Conservation (phyloP, 2,113 vertebrate genomes). For the Mastomys natalensis region DNA sequence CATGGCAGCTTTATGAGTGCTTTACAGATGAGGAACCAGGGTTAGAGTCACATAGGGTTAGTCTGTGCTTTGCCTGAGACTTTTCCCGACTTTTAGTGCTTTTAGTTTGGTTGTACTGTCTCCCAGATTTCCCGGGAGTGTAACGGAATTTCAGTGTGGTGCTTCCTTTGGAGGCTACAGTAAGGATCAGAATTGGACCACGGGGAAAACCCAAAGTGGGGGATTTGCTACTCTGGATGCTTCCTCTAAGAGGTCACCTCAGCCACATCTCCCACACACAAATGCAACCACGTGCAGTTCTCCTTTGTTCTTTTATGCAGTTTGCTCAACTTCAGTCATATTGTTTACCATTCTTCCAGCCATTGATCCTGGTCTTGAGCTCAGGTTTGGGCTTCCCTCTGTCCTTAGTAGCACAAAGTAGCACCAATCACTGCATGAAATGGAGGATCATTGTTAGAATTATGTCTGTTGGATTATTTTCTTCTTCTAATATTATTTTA, state of each 20-base stretch:
- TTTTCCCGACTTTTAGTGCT: conserved; percentile 32
- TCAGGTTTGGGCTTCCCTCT: background rate
- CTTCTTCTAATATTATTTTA: background rate
- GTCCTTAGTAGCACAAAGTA: background rate
- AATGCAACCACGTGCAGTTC: background rate
- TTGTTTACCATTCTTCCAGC: background rate
- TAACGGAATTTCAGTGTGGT: background rate
- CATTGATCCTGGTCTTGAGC: background rate
- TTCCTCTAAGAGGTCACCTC: background rate
- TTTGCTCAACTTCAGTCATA: background rate
- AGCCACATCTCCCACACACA: background rate
- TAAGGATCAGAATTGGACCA: background rate
- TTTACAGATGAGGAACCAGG: background rate
- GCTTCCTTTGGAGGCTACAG: background rate
- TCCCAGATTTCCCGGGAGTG: background rate
- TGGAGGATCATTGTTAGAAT: background rate
- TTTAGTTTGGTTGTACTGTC: background rate
- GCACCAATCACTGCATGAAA: background rate
- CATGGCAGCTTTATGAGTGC: background rate
- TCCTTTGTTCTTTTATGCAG: background rate
- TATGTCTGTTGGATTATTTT: background rate
- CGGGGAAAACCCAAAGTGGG: background rate
- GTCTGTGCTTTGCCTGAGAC: background rate
- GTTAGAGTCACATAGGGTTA: background rate
- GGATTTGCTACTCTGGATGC: background rate